Conservation (phyloP, 2,797 vertebrate genomes). For the Sebastes taczanowskii region DNA sequence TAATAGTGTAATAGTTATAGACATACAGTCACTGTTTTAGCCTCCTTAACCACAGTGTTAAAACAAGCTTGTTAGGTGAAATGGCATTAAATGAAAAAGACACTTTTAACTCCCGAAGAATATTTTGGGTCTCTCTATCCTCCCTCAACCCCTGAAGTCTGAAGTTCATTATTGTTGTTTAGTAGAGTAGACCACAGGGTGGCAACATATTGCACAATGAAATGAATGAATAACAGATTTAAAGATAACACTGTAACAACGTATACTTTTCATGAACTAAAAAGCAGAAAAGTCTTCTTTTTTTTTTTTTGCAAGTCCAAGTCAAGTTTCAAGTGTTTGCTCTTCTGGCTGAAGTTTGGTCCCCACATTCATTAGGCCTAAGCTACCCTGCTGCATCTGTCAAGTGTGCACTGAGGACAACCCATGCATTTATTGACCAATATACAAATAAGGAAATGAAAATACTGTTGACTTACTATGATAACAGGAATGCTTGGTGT, state of each 20-base stretch:
- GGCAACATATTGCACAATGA: constrained; percentile 2
- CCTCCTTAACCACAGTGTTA: neutral
- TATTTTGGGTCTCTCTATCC: neutral
- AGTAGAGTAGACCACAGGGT: neutral
- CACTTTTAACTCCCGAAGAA: neutral
- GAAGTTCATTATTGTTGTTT: constrained; percentile 7
- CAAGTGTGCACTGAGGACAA: neutral
- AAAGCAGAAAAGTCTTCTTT: no score
- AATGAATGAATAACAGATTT: constrained; percentile 24
- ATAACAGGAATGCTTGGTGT: neutral
- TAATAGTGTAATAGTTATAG: neutral
- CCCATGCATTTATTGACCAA: neutral
- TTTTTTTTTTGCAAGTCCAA: no score
- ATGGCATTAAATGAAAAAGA: neutral
- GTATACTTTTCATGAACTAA: no score
- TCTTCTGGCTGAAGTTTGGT: neutral
- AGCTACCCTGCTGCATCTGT: neutral
- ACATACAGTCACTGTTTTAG: neutral
- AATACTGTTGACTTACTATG: neutral
- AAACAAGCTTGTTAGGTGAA: neutral
- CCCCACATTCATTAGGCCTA: neutral
- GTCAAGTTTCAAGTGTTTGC: neutral
- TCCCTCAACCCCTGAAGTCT: constrained; percentile 7
- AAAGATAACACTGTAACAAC: neutral
- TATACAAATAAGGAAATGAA: neutral